A percentile compares a stretch with the other conserved stretches of the same genome.
These are phyloP conservation scores for Oedothorax gibbosus DNA, from an alignment of 1,140 invertebrate species.

Conservation along the genomic window DNA sequence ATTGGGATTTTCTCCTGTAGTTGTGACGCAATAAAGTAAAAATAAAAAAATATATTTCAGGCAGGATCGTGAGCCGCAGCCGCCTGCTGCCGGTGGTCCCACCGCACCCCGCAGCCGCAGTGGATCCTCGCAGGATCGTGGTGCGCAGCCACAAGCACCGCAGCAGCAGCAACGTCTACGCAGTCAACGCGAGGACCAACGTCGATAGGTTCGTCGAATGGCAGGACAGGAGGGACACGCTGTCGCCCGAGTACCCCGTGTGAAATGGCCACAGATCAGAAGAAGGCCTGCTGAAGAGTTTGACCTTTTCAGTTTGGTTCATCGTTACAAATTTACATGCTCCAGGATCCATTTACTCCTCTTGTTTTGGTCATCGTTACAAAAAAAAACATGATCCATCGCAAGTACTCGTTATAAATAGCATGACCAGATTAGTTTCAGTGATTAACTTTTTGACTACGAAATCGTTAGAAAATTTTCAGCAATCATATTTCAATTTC, in stretches of 20 bases:
- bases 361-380: neutral
- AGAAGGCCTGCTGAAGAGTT: neutral
- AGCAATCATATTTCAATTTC: no score
- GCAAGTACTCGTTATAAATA: neutral
- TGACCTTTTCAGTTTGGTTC: neutral
- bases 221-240: slow-evolving; percentile 22
- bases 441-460: no score
- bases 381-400: no score
- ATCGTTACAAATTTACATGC: neutral
- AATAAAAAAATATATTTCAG: no score
- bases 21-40: no score
- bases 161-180: slow-evolving; percentile 38
- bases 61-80: slow-evolving; percentile 10
- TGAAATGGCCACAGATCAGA: neutral
- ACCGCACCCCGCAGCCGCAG: neutral
- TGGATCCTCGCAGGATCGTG: slow-evolving; percentile 38
- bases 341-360: neutral
- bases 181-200: slow-evolving; percentile 4
- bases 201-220: slow-evolving; percentile 44
- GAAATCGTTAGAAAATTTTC: neutral
- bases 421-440: no score
- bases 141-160: slow-evolving; percentile 41
- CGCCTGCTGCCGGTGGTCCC: slow-evolving; percentile 33
- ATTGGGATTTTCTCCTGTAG: no score
- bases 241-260: slow-evolving; percentile 46